Percentiles rank a stretch among this genome's conserved stretches.
Evolutionary conservation across 1,140 invertebrate genomes (phyloP).

Genomic region (Platyura marginata): DNA sequence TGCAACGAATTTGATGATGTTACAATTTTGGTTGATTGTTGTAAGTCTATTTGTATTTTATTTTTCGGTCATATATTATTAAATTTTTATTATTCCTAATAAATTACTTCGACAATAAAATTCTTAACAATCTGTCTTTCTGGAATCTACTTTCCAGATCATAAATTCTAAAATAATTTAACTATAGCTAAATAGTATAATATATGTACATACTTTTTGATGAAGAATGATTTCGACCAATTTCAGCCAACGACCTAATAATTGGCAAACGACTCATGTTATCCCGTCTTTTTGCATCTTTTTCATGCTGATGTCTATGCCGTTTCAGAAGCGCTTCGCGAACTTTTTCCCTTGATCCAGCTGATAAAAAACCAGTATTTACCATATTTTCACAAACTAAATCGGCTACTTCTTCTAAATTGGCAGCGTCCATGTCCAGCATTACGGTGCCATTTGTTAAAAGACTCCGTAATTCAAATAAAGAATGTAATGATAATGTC

Average conservation of each 20-base stretch:
- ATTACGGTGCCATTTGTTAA: conserved; percentile 79
- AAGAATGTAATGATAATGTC: conserved; percentile 73
- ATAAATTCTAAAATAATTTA: too few species aligned
- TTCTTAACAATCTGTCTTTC: neutral
- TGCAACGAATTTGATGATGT: conserved; percentile 15
- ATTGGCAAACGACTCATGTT: conserved; percentile 75
- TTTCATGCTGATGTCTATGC: conserved; percentile 90
- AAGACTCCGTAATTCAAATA: conserved; percentile 75
- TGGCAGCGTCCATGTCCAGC: conserved; percentile 74
- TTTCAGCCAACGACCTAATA: conserved; percentile 90
- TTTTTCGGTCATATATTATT: neutral
- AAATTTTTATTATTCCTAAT: neutral
- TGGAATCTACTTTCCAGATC: too few species aligned
- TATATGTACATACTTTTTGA: conserved; percentile 68
- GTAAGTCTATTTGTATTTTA: conserved; percentile 11
- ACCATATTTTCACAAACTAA: conserved; percentile 84
- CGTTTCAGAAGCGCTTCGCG: conserved; percentile 73
- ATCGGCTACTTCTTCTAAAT: conserved; percentile 76
- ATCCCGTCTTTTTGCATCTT: conserved; percentile 42
- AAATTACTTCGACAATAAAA: neutral
- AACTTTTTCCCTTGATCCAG: conserved; percentile 60
- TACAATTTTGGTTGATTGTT: conserved; percentile 16
- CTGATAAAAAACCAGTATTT: conserved; percentile 51
- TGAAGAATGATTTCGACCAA: conserved; percentile 87
- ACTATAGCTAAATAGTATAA: too few species aligned